A percentile compares a stretch with the other conserved stretches of the same genome.
These are phyloP conservation scores for Leptopilina boulardi DNA, from an alignment of 1,140 invertebrate species.

Conservation along the genomic window DNA sequence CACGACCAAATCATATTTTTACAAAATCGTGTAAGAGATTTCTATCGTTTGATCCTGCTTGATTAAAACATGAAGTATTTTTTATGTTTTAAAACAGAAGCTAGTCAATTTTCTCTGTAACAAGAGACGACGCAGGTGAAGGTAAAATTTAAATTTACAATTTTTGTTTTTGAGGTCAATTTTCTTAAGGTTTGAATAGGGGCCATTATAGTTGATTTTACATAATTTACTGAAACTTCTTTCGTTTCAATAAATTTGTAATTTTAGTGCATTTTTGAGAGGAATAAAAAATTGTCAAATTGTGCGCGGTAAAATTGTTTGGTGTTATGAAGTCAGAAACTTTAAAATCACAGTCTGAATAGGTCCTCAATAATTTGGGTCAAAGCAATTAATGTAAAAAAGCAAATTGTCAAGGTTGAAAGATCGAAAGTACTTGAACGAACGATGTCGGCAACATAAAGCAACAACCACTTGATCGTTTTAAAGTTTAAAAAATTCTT, in stretches of 20 bases:
- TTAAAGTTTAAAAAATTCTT: not conserved
- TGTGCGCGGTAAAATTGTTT: no score
- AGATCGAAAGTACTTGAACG: conserved; percentile 28
- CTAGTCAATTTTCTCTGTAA: no score
- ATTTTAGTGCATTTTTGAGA: no score
- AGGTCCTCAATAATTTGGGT: conserved; percentile 6
- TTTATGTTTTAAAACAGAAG: no score
- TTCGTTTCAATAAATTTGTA: not conserved
- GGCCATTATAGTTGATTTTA: no score
- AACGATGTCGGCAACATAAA: not conserved
- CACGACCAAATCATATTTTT: not conserved
- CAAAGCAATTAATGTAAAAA: conserved; percentile 22
- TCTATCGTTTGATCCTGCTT: not conserved
- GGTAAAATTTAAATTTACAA: not conserved
- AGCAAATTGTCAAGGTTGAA: conserved; percentile 27
- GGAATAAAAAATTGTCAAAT: no score
- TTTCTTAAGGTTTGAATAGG: no score
- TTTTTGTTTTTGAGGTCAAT: not conserved
- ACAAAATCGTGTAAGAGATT: not conserved
- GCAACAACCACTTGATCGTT: conserved; percentile 1
- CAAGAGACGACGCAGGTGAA: no score
- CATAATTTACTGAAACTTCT: no score
- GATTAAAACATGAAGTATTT: not conserved
- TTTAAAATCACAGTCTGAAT: not conserved
- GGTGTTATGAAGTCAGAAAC: not conserved